Percentiles rank a stretch among this genome's conserved stretches.
phyloP scores from a whole-genome alignment of 2,113 vertebrate genomes.

The Mola mola region DNA sequence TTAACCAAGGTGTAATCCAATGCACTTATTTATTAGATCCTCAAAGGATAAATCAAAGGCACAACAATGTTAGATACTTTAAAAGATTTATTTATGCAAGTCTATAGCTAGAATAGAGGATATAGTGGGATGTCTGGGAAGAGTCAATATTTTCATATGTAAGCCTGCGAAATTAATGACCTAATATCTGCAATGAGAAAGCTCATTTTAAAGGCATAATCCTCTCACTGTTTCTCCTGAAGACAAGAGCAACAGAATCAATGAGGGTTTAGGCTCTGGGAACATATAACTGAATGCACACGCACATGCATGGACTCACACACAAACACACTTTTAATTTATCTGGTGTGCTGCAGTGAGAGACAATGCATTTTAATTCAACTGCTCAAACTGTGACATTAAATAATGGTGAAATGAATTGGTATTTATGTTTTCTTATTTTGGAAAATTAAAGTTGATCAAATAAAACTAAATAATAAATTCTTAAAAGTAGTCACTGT shows the following conservation, averaged over 20 bases:
- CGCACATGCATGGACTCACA: conserved; percentile 20
- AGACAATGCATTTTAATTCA: not conserved
- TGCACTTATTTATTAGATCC: conserved; percentile 75
- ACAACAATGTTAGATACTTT: conserved; percentile 66
- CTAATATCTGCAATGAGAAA: conserved; percentile 80
- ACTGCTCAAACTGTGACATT: conserved; percentile 16
- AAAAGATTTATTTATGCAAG: conserved; percentile 75
- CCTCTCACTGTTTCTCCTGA: conserved; percentile 68
- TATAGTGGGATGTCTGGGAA: conserved; percentile 76
- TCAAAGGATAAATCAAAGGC: conserved; percentile 74
- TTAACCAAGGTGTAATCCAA: conserved; percentile 71
- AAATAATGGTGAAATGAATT: conserved; percentile 17
- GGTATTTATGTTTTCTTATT: conserved; percentile 28
- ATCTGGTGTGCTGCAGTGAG: not conserved
- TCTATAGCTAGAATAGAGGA: conserved; percentile 56
- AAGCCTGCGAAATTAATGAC: conserved; percentile 83
- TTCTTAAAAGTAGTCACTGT: conserved; percentile 70
- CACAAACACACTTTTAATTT: conserved; percentile 5
- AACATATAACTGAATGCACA: conserved; percentile 65
- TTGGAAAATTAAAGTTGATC: conserved; percentile 28
- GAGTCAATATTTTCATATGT: conserved; percentile 84
- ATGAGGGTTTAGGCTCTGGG: conserved; percentile 75
- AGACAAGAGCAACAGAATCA: conserved; percentile 73
- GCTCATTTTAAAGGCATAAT: conserved; percentile 80
- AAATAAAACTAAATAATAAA: conserved; percentile 34